These are phyloP conservation scores for Thelaira solivaga DNA, from an alignment of 2,888 invertebrate genomes.

Conservation along the genomic window DNA sequence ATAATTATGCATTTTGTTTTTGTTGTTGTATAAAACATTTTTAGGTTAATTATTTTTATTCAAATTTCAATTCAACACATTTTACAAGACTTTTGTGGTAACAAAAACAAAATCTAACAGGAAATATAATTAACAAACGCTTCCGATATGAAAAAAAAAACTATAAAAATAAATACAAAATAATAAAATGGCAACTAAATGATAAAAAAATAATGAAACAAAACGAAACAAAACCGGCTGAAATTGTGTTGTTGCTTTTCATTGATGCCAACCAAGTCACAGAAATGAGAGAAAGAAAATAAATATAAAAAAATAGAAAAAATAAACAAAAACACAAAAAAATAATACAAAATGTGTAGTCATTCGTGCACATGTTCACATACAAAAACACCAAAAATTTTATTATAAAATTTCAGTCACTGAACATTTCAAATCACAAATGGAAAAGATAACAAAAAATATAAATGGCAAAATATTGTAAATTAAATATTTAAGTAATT, in stretches of 20 bases:
- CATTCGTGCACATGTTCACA: background rate
- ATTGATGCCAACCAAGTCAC: conserved; percentile 26
- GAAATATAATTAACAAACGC: conserved; percentile 56
- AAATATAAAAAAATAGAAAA: background rate
- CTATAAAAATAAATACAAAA: background rate
- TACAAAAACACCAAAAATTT: background rate
- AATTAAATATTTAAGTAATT: background rate
- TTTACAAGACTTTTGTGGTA: conserved; percentile 4
- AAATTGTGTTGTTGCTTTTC: conserved; percentile 15
- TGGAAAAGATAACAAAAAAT: background rate
- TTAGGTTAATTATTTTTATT: background rate
- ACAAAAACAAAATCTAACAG: conserved; percentile 37
- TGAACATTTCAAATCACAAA: background rate
- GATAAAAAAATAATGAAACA: background rate
- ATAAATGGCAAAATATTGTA: no score
- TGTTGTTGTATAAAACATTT: background rate
- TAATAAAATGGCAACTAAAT: conserved; percentile 11
- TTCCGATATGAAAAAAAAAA: conserved; percentile 40
- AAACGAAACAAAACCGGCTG: conserved; percentile 40
- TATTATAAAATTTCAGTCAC: background rate
- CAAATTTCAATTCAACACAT: background rate
- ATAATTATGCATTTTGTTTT: conserved; percentile 37
- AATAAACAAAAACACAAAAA: background rate
- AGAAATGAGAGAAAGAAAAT: conserved; percentile 15
- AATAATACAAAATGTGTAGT: no score